These are phyloP conservation scores for Acinonyx jubatus DNA, from an alignment of 2,113 vertebrate species.

Conservation along the genomic window DNA sequence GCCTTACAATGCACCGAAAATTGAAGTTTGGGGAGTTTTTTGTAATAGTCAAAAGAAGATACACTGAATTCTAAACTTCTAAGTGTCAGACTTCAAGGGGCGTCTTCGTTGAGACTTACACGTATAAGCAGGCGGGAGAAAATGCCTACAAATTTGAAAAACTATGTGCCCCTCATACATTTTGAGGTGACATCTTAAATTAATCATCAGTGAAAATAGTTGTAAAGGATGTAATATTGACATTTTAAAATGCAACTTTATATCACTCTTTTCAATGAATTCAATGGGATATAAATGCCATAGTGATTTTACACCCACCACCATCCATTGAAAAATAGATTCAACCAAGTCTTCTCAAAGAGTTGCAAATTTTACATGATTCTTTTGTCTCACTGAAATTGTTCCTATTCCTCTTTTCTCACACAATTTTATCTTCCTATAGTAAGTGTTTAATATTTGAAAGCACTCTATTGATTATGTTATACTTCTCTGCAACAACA, in stretches of 20 bases:
- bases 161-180: not conserved
- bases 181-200: slow-evolving; percentile 66
- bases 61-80: slow-evolving; percentile 35
- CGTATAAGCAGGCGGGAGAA: not conserved
- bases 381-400: not conserved
- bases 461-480: not conserved
- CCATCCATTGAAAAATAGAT: not conserved
- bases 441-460: slow-evolving; percentile 42
- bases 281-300: slow-evolving; percentile 55
- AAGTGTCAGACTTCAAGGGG: slow-evolving; percentile 5
- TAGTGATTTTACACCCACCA: slow-evolving; percentile 53
- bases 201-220: slow-evolving; percentile 59
- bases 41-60: slow-evolving; percentile 41
- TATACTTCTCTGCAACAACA: not conserved
- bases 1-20: not conserved
- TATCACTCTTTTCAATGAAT: slow-evolving; percentile 38
- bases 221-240: slow-evolving; percentile 53
- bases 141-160: slow-evolving; percentile 60
- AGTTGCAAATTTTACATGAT: slow-evolving; percentile 20
- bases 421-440: slow-evolving; percentile 6
- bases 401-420: not conserved
- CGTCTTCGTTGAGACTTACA: not conserved
- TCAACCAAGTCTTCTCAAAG: slow-evolving; percentile 16
- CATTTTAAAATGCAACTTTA: slow-evolving; percentile 61
- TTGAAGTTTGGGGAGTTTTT: not conserved